These are phyloP conservation scores for Lasiurus cinereus DNA, from an alignment of 2,113 vertebrate species.

Conservation along the genomic window DNA sequence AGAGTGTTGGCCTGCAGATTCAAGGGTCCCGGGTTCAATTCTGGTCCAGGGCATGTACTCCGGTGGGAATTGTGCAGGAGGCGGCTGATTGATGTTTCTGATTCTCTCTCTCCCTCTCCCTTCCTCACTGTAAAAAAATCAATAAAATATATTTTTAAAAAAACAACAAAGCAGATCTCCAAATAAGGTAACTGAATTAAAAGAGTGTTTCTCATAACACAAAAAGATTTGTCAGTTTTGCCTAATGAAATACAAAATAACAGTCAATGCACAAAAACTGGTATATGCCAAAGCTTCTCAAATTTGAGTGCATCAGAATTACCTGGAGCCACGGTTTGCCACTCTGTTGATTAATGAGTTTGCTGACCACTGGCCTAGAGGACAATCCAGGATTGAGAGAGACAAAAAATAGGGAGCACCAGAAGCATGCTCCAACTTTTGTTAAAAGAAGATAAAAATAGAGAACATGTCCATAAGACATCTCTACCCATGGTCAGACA, in stretches of 20 bases:
- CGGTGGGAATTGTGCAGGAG: too few relatives aligned
- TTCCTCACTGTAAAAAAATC: too few relatives aligned
- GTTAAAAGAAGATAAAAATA: not conserved
- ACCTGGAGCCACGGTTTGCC: not conserved
- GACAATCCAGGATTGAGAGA: not conserved
- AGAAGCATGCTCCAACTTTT: not conserved
- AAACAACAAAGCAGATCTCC: not conserved
- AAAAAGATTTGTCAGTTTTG: not conserved
- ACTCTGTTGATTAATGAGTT: too few relatives aligned
- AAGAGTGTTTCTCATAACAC: not conserved
- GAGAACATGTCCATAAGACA: not conserved
- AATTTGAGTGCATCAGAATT: not conserved
- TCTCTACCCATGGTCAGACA: not conserved
- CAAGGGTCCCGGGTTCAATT: too few relatives aligned
- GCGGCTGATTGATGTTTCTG: too few relatives aligned
- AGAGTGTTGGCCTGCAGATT: too few relatives aligned
- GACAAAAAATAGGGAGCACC: not conserved
- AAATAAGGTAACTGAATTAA: constrained; percentile 5
- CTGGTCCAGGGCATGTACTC: too few relatives aligned
- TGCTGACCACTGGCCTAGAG: too few relatives aligned
- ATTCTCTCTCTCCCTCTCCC: too few relatives aligned
- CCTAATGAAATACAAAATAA: constrained; percentile 39
- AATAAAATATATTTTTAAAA: too few relatives aligned
- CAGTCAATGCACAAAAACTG: not conserved
- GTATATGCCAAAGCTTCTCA: not conserved